A percentile compares a stretch with the other conserved stretches of the same genome.
These are phyloP conservation scores for Proterorhinus semilunaris DNA, from an alignment of 2,113 vertebrate species.

Conservation along the genomic window DNA sequence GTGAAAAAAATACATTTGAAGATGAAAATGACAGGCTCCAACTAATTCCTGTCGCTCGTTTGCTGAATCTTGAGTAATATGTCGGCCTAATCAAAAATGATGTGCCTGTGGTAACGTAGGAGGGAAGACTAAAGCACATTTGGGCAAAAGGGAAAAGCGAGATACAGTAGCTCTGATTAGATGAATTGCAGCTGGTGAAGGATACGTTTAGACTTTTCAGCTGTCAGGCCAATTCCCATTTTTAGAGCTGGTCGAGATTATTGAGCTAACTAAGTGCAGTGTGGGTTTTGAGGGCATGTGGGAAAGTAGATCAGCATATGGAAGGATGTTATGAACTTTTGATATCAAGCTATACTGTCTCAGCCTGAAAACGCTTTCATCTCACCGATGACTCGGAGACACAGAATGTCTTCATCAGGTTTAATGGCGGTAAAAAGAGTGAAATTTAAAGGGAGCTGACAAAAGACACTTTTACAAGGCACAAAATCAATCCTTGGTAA, in stretches of 20 bases:
- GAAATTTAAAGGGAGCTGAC: neutral
- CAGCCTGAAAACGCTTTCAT: no score
- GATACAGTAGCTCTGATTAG: slow-evolving; percentile 46
- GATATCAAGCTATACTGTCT: neutral
- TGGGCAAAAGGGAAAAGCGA: neutral
- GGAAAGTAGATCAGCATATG: neutral
- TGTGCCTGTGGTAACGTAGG: slow-evolving; percentile 20
- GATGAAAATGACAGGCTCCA: slow-evolving; percentile 41
- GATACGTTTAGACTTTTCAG: slow-evolving; percentile 23
- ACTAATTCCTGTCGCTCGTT: slow-evolving; percentile 51
- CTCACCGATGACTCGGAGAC: no score
- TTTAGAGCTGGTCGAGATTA: slow-evolving; percentile 18
- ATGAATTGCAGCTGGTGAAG: slow-evolving; percentile 29
- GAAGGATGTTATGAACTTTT: neutral
- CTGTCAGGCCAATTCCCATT: slow-evolving; percentile 22
- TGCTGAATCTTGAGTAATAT: slow-evolving; percentile 39
- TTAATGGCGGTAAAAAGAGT: no score
- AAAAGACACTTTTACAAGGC: neutral
- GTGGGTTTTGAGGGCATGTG: neutral
- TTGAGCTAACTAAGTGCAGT: slow-evolving; percentile 10
- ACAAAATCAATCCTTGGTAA: no score
- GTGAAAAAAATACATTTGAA: slow-evolving; percentile 15
- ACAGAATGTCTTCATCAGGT: no score
- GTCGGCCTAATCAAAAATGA: slow-evolving; percentile 42
- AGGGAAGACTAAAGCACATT: slow-evolving; percentile 4